phyloP scores from a whole-genome alignment of 2,797 vertebrate species.

The Pantherophis vulpinus region DNA sequence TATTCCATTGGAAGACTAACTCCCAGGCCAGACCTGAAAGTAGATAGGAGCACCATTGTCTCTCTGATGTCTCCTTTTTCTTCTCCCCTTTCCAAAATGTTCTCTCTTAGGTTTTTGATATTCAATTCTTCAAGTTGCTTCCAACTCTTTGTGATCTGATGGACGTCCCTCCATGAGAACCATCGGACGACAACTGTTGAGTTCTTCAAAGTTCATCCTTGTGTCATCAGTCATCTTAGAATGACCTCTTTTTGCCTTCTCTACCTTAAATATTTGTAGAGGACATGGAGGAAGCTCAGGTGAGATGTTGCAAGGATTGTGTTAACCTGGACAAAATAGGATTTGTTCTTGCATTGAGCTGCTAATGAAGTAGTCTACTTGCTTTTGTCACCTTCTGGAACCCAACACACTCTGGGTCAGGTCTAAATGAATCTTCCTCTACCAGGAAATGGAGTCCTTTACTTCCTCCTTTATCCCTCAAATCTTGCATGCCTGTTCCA shows the following conservation, averaged over 20 bases:
- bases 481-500: not conserved
- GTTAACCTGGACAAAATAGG: not conserved
- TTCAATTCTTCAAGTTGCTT: not conserved
- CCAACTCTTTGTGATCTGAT: not conserved
- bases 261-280: no score
- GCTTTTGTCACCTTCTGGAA: not conserved
- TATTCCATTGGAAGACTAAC: not conserved
- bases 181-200: not conserved
- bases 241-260: not conserved
- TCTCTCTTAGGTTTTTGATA: not conserved
- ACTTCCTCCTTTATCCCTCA: constrained; percentile 8
- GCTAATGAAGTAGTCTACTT: no score
- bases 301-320: not conserved
- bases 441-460: constrained; percentile 1
- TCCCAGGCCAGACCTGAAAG: not conserved
- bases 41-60: not conserved
- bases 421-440: not conserved
- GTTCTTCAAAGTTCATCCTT: not conserved
- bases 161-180: not conserved
- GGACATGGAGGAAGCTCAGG: not conserved
- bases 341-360: not conserved
- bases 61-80: not conserved
- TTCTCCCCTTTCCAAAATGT: not conserved
- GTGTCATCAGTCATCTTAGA: not conserved
- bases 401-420: no score